Conservation (phyloP, 2,797 vertebrate species). For the Parauchenoglanis ngamensis region DNA sequence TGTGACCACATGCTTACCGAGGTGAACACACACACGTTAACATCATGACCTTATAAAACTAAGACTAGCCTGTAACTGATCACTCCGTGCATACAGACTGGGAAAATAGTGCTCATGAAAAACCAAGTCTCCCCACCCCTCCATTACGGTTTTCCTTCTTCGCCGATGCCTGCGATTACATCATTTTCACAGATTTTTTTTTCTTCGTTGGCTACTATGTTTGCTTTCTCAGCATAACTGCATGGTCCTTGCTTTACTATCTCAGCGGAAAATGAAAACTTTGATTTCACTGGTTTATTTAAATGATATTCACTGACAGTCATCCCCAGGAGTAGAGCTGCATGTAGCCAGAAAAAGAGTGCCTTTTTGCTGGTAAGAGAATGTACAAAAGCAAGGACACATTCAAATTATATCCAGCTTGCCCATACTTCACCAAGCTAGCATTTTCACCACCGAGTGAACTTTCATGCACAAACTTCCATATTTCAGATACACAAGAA, state of each 20-base stretch:
- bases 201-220: not conserved
- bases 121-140: conserved; percentile 12
- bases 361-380: not conserved
- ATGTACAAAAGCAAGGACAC: conserved; percentile 1
- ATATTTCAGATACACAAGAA: not conserved
- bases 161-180: conserved; percentile 20
- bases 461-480: not conserved
- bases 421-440: conserved; percentile 18
- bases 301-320: not conserved
- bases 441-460: not conserved
- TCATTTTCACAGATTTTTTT: not conserved
- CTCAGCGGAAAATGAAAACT: conserved; percentile 34
- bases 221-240: conserved; percentile 28
- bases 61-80: conserved; percentile 19
- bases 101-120: conserved; percentile 24
- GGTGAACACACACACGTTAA: conserved; percentile 10
- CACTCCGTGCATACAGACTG: conserved; percentile 2
- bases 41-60: conserved; percentile 39
- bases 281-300: conserved; percentile 15
- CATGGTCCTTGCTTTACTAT: conserved; percentile 21
- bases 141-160: conserved; percentile 19
- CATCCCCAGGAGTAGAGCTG: not conserved
- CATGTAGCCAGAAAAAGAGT: not conserved
- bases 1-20: conserved; percentile 31
- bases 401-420: conserved; percentile 32